Base-by-base conservation (phyloP, 2,113 vertebrate genomes). In the Elephas maximus region DNA sequence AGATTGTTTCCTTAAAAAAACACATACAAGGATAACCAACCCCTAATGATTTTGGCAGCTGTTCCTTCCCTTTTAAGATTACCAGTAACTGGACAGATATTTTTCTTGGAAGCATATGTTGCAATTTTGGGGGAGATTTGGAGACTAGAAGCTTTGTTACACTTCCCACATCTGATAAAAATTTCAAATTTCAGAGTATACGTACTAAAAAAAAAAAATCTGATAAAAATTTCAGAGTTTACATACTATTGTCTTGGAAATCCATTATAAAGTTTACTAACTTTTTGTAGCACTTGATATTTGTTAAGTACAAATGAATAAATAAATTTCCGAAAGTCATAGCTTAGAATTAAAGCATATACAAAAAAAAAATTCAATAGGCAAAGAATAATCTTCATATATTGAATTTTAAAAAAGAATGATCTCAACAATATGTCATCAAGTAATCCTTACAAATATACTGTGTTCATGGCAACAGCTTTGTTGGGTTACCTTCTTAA, bases 81-180 rank as follows among this genome's bases (percentile, higher is more conserved):
- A 62, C 97, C 65, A 69, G 78, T n/a, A 76, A 85, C 88, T 48
- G 77, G 30, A 84, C 89, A 41, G 77, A 95, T 12, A 84, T 93
- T 90, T 93, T 94, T 90, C 91, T 88, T 92, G 28, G 87, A 96
- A 91, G 77, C 74, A 17, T 92, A 85, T 93, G 91, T 84, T 92
- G 51, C 63, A 82, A 81, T 93, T 80, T 80, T 79, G 84, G 33
- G 30, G 71, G 26, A 57, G 82, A 88, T 82, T 94, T 74, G 53
- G 88, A 90, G 44, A 67, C 20, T 60, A 63, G 24, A 26, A 73
- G 51, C 67, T 96, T 89, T 65, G 80, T 88, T 86, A 60, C 24
- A 92, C 62, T 74, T 69, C 45, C n/a, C 78, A 23, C 62, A 60
- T 93, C 65, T 44, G 74, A 69, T 69, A 60, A 74, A 67, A 83